Base-by-base conservation (phyloP, 1,140 invertebrate species). In the Muscidifurax raptorellus region DNA sequence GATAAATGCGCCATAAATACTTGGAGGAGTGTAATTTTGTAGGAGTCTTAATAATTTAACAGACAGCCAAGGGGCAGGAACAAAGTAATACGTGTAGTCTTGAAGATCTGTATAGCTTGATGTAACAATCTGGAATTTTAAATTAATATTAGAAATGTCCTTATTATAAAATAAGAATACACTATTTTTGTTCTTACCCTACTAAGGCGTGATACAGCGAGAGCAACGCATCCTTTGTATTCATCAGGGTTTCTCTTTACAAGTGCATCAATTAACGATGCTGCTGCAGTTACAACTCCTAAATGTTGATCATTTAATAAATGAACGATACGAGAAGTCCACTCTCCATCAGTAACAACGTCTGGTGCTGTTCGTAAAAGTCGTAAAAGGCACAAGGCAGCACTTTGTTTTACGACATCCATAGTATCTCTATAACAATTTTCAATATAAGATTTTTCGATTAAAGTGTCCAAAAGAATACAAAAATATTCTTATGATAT, bases 41-140 rank as follows among this genome's bases (percentile, higher is more conserved):
- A 99, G 93, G 80, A 99, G 94, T 88, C 98, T 94, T 82, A 99
- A 94, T 75, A 99, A 94, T 94, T 99, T 99, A 5, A 99, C 99
- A 80, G 98, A 99, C 1, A 99, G 94, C 99, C 99, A 99, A 18
- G 99, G 99, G 40, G 99, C 99, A 84, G 99, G 99, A 59, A 99
- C 99, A 95, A 99, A 99, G 91, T 99, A 99, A 92, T 99, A 99
- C 0, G 99, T 99, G 91, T 99, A 99, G 93, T 99, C 99, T 94
- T 99, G 99, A 79, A 99, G 94, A 94, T 99, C 98, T 88, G 98
- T 99, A 90, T 99, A 99, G 90, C 98, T 99, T 74, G 98, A 97
- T 85, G 98, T 99, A 0, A 99, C 98, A 94, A 99, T 99, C 95
- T 98, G 66, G 92, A 59, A 82, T 80, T 30, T 67, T 32, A 75